phyloP scores from a whole-genome alignment of 2,113 vertebrate genomes.

The Larimichthys polyactis region DNA sequence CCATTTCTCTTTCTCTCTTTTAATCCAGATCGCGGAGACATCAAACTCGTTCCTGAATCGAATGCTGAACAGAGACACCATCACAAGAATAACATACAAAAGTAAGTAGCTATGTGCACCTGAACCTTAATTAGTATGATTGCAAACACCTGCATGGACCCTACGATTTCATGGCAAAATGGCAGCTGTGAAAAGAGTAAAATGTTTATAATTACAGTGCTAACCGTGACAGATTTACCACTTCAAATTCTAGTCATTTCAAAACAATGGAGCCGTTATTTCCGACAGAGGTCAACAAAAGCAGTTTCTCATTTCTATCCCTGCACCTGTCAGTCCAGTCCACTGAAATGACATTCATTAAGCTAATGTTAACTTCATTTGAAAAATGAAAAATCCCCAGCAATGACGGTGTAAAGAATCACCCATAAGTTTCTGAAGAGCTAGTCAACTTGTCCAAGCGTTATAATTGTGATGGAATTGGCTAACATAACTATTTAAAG shows the following conservation, averaged over 20 bases:
- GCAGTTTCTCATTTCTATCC: background rate
- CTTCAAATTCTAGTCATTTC: background rate
- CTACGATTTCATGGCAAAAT: too few species aligned
- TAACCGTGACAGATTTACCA: background rate
- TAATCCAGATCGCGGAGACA: constrained; percentile 93
- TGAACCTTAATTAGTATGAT: too few species aligned
- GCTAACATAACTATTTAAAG: too few species aligned
- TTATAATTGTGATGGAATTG: too few species aligned
- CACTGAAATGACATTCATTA: too few species aligned
- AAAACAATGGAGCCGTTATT: background rate
- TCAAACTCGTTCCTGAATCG: constrained; percentile 98
- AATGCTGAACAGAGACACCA: constrained; percentile 99
- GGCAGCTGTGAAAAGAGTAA: too few species aligned
- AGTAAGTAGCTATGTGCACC: constrained; percentile 87
- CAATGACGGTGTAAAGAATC: too few species aligned
- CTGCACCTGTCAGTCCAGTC: background rate
- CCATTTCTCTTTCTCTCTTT: constrained; percentile 21
- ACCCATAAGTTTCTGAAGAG: too few species aligned
- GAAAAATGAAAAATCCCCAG: background rate
- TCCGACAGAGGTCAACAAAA: background rate
- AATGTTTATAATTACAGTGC: background rate
- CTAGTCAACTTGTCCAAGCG: background rate
- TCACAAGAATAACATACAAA: constrained; percentile 99
- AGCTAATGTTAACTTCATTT: too few species aligned
- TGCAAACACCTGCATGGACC: background rate